Base-by-base conservation (phyloP, 2,888 invertebrate genomes). In the Herminia tarsipennalis region DNA sequence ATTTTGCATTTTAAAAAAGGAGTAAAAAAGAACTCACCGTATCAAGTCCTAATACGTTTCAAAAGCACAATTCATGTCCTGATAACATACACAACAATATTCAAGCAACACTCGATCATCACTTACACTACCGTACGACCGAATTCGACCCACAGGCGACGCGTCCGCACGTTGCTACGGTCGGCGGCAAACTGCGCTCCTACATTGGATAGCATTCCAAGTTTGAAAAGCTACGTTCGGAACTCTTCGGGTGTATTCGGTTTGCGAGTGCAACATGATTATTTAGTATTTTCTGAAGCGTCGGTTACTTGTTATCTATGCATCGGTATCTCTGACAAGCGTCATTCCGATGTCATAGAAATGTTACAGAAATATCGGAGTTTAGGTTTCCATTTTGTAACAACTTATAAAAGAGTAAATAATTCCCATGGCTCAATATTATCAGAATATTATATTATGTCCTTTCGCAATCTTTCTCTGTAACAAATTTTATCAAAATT, bases 111-210 rank as follows among this genome's bases (percentile, higher is more conserved):
- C 74, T 70, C 66, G 61, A 63, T 53, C 68, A 79, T 75, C 78
- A 81, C 77, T 70, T 54, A 68, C 68, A 64, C 75, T 65, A 60
- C 66, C 66, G 67, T 68, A 65, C 65, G 62, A 59, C 49, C 67
- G 63, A 42, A 51, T 14, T 50, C 49, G 49, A 45, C 28, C 17
- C 13, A 30, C 36, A 27, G 22, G 30, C 34, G 30, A 46, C 40
- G 17, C 78, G 75, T 68, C 73, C 68, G 47, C 49, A 34, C 73
- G 30, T 54, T 30, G 39, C 66, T 47, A 53, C 56, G 56, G 68
- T 64, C 72, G 69, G 73, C 70, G 69, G 70, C 52, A 73, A 76
- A 84, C 84, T 84, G 76, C 70, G 71, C 67, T 73, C 68, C 64
- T 66, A 58, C 47, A 43, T 55, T 50, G 65, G 65, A 60, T 63